phyloP scores from a whole-genome alignment of 2,797 vertebrate genomes.

The Centropyge bicolor region DNA sequence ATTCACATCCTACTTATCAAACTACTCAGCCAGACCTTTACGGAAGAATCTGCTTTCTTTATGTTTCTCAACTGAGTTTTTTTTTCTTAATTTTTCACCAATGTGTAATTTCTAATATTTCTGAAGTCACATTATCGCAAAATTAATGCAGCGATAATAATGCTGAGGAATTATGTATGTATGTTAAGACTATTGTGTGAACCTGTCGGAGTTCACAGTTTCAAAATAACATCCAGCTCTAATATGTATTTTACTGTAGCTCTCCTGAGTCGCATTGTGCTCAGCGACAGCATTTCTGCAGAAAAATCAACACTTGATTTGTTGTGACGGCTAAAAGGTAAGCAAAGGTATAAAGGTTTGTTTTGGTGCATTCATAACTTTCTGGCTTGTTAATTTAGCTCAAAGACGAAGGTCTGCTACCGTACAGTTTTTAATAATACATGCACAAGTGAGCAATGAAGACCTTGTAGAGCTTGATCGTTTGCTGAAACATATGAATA shows the following conservation, averaged over 20 bases:
- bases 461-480: background rate
- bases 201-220: background rate
- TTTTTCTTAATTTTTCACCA: too few relatives aligned
- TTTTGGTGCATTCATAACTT: background rate
- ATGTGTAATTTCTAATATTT: too few relatives aligned
- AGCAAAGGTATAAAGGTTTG: background rate
- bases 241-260: background rate
- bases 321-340: background rate
- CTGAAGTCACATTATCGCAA: background rate
- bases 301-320: background rate
- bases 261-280: background rate
- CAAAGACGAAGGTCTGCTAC: background rate
- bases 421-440: background rate
- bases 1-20: too few relatives aligned
- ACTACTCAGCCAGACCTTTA: too few relatives aligned
- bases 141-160: background rate
- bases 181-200: too few relatives aligned
- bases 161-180: too few relatives aligned
- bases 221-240: background rate
- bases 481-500: background rate
- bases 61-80: too few relatives aligned
- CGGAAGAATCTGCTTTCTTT: too few relatives aligned
- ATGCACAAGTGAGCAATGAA: background rate
- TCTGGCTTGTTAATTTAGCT: constrained; percentile 4
- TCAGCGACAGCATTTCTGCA: constrained; percentile 12